Conservation (phyloP, 1,140 invertebrate genomes). For the Drosophila dunni region DNA sequence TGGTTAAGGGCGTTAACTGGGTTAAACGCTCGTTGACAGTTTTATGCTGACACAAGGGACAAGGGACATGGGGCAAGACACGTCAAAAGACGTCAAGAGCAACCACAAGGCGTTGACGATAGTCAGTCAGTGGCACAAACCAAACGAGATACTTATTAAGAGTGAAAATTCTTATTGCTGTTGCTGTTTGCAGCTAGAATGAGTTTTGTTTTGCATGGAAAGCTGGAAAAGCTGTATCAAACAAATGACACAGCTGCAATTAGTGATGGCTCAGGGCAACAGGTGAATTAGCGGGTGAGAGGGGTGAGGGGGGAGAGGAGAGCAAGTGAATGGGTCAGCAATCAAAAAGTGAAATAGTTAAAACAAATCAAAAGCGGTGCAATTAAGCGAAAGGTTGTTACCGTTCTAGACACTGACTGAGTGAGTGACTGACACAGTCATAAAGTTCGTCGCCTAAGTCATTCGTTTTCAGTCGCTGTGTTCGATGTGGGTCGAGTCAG, state of each 20-base stretch:
- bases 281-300: background rate
- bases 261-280: slow-evolving; percentile 43
- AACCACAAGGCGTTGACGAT: slow-evolving; percentile 49
- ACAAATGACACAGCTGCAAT: slow-evolving; percentile 56
- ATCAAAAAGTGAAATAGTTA: slow-evolving; percentile 66
- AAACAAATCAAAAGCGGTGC: slow-evolving; percentile 63
- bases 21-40: slow-evolving; percentile 80
- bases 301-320: background rate
- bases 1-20: slow-evolving; percentile 77
- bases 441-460: slow-evolving; percentile 58
- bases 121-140: slow-evolving; percentile 77
- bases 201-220: slow-evolving; percentile 66
- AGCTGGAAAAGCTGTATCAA: slow-evolving; percentile 36
- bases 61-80: slow-evolving; percentile 13
- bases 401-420: slow-evolving; percentile 30
- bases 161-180: slow-evolving; percentile 71
- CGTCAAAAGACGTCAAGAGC: slow-evolving; percentile 17
- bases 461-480: slow-evolving; percentile 32
- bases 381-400: slow-evolving; percentile 56
- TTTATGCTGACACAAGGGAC: slow-evolving; percentile 62
- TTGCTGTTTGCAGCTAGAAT: slow-evolving; percentile 47
- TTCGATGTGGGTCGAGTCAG: slow-evolving; percentile 45
- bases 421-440: slow-evolving; percentile 20
- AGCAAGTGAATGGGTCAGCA: background rate
- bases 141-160: slow-evolving; percentile 79